Evolutionary conservation across 1,140 invertebrate genomes (phyloP).

Genomic region (Rhynchophorus ferrugineus): DNA sequence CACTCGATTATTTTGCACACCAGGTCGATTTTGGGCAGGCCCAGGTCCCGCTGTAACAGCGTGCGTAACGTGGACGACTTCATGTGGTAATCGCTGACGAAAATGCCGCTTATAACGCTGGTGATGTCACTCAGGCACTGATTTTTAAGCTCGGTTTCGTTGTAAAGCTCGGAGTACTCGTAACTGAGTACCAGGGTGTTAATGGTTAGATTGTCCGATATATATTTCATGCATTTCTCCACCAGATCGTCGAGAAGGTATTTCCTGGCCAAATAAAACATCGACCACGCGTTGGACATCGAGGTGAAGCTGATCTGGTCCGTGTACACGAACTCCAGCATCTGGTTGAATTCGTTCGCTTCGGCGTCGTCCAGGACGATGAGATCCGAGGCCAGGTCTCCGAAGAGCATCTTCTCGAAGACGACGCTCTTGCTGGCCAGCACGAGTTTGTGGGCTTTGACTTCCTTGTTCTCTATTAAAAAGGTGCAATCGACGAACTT

Average conservation of each 20-base stretch:
- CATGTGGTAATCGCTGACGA: conserved; percentile 42
- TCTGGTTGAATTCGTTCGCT: conserved; percentile 46
- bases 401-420: conserved; percentile 69
- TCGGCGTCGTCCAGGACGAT: conserved; percentile 47
- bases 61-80: conserved; percentile 41
- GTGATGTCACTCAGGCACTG: conserved; percentile 44
- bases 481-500: conserved; percentile 45
- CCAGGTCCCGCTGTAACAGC: conserved; percentile 43
- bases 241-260: conserved; percentile 48
- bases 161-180: conserved; percentile 48
- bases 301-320: conserved; percentile 44
- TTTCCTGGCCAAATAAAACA: conserved; percentile 50
- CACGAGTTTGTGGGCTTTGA: conserved; percentile 60
- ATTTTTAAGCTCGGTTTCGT: conserved; percentile 41
- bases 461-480: conserved; percentile 43
- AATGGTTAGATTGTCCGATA: conserved; percentile 44
- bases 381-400: conserved; percentile 47
- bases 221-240: conserved; percentile 43
- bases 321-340: conserved; percentile 50
- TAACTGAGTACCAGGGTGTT: conserved; percentile 47
- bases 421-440: conserved; percentile 61
- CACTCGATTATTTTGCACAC: conserved; percentile 45
- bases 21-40: conserved; percentile 44
- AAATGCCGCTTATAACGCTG: conserved; percentile 43
- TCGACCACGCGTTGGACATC: conserved; percentile 47